Conservation (phyloP, 2,888 invertebrate genomes). For the Lymantria monacha region DNA sequence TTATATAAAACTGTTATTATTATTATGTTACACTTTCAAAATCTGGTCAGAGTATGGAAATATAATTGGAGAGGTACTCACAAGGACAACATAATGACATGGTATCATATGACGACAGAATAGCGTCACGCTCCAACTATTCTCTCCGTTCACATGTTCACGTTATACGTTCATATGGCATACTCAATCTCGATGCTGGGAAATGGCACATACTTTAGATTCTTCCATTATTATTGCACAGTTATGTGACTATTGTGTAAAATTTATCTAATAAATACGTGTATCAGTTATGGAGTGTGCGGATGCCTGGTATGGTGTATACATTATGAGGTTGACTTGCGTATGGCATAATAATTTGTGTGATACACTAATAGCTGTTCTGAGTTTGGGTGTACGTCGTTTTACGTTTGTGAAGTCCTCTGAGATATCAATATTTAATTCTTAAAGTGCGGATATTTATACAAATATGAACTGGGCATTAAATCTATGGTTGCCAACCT, state of each 20-base stretch:
- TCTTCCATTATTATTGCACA: conserved; percentile 15
- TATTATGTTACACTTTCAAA: too few relatives aligned
- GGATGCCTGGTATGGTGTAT: too few relatives aligned
- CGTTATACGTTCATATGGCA: conserved; percentile 11
- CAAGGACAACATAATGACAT: conserved; percentile 47
- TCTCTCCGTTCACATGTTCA: conserved; percentile 41
- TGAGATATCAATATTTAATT: too few relatives aligned
- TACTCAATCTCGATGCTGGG: conserved; percentile 8
- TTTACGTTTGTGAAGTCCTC: too few relatives aligned
- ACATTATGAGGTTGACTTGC: too few relatives aligned
- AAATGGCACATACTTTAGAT: conserved; percentile 31
- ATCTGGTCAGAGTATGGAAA: not conserved
- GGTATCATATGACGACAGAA: conserved; percentile 47
- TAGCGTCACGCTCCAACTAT: conserved; percentile 51
- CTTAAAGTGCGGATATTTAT: too few relatives aligned
- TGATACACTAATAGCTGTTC: not conserved
- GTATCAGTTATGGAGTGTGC: not conserved
- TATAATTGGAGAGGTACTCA: conserved; percentile 46
- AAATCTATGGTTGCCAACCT: too few relatives aligned
- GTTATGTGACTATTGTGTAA: not conserved
- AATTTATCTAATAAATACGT: not conserved
- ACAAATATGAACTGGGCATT: too few relatives aligned
- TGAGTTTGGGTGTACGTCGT: not conserved
- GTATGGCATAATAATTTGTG: not conserved
- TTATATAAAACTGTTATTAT: too few relatives aligned